Conservation (phyloP, 2,888 invertebrate species). For the Orthosia cruda region DNA sequence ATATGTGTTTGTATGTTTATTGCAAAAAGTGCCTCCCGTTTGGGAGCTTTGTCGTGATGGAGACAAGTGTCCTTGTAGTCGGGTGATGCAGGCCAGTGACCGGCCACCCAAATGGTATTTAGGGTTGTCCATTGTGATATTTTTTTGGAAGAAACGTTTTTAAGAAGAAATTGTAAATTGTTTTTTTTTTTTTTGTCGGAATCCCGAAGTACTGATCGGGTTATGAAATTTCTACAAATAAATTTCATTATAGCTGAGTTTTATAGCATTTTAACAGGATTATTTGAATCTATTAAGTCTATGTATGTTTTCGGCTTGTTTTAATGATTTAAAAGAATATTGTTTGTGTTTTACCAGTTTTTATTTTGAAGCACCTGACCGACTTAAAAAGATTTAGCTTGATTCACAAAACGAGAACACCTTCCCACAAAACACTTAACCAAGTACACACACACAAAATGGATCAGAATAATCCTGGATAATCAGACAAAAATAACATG, state of each 20-base stretch:
- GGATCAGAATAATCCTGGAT: conserved; percentile 33
- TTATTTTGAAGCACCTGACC: no score
- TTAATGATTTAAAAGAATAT: no score
- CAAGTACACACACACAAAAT: conserved; percentile 4
- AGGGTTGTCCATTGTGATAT: neutral
- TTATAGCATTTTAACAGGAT: no score
- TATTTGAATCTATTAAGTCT: no score
- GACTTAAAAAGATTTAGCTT: neutral
- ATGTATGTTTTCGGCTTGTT: no score
- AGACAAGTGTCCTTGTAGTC: conserved; percentile 25
- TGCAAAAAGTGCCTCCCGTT: conserved; percentile 23
- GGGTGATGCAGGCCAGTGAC: conserved; percentile 26
- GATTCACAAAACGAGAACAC: neutral
- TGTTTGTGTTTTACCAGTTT: no score
- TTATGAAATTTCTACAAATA: no score
- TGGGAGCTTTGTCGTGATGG: conserved; percentile 33
- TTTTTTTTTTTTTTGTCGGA: no score
- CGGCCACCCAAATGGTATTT: neutral
- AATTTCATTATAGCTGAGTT: no score
- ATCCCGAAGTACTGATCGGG: no score
- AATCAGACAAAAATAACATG: conserved; percentile 50
- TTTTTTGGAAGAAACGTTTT: neutral
- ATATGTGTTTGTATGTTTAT: conserved; percentile 13
- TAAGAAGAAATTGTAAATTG: neutral
- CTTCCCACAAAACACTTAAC: neutral